Evolutionary conservation across 2,113 vertebrate species (phyloP), one percentile per base, ranked within the genome.

Genomic region (Oplegnathus fasciatus): DNA sequence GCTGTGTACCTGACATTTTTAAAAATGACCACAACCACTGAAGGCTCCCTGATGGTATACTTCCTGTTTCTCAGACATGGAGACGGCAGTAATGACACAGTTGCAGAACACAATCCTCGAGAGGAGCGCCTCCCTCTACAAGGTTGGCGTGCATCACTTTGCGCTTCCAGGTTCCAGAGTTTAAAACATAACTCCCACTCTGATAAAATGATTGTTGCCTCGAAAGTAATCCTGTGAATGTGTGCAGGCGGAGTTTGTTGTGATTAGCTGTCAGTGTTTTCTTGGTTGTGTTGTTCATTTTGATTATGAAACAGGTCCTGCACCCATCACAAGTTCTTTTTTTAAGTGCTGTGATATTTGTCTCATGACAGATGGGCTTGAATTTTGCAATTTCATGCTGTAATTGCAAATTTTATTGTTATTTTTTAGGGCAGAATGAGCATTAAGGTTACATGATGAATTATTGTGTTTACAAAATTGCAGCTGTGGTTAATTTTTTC

Each of bases 51-150:
- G 14, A 60, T 61, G 26, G 24, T 74, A 7, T 61, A 40, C n/a
- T 6, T 65, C 6, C 26, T 90, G 32, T 86, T 61, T 83, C 22
- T 85, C 87, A 97, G 98, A 99, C 92, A 97, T 98, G 93, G 98
- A 99, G 95, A 97, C 94, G 0, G 93, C 97, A 46, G 93, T 99
- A 65, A 98, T 99, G 98, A 95, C 96, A 50, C 96, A 99, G 88
- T 87, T 99, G 86, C 98, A 99, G 92, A 94, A 93, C 22, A 94
- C 94, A 81, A 93, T 99, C 78, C 92, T 99, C 67, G 95, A 97
- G 48, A 96, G 94, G 76, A 97, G 97, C 6, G 64, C 93, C 22
- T 96, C 96, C 37, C 94, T 99, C 24, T 95, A 95, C 87, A 96
- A 94, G 28, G 94, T 94, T 30, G 14, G 77, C 78, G 22, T 55